Base-by-base conservation (phyloP, 2,888 invertebrate genomes). In the Sinohyriopsis cumingii region DNA sequence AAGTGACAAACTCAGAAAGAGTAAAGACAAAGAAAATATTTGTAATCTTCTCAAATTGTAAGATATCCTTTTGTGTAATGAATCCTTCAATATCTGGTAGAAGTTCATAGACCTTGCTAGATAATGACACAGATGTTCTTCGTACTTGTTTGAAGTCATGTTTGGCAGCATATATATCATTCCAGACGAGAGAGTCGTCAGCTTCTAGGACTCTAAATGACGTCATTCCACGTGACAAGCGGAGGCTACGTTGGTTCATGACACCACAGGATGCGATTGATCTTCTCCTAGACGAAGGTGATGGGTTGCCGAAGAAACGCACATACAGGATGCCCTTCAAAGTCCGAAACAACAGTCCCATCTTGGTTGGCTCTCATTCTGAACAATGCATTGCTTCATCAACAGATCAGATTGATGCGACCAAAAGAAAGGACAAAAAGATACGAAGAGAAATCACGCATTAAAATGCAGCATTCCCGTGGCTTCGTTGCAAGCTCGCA, bases 201-300 rank as follows among this genome's bases (percentile, higher is more conserved):
- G 72, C 70, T 19, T 75, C 71, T 15, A 64, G 65, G 22, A 25
- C 55, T 55, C 55, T 75, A 25, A 63, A 63, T 28, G 71, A 76
- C 2, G 55, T 59, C 19, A 19, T 76, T 25, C 73, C 76, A 56
- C 63, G 62, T 33, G 70, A 75, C 25, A 69, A 63, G 61, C 68
- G 74, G 24, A 65, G 63, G 28, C 55, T 77, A 20, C 70, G 72
- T 19, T 77, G 77, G 77, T 77, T 77, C 67, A 54, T 74, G 19
- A 72, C 74, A 6, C 72, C 72, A 45, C 54, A 68, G 45, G 77
- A 77, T 55, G 74, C 75, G 12, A 63, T 65, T 9, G 63, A 67
- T n/a, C 64, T 73, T 22, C 54, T 71, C 25, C 53, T 69, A 55
- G 72, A 70, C 55, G 63, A 72, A 18, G 63, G 60, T 54, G 28